These are phyloP conservation scores for Squalus acanthias DNA, from an alignment of 2,797 vertebrate genomes.

Conservation along the genomic window DNA sequence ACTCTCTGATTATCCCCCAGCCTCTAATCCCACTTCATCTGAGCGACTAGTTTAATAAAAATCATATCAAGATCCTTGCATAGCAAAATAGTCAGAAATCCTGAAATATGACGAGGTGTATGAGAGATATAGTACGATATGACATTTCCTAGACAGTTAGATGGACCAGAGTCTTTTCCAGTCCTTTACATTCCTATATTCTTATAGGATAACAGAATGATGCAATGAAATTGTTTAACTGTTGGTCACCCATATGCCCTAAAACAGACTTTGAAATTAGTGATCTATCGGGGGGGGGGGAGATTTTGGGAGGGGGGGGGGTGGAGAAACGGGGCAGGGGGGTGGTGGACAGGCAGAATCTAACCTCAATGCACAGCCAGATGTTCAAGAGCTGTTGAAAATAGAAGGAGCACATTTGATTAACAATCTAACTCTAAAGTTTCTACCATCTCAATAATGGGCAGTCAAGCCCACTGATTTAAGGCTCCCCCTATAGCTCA, in stretches of 20 bases:
- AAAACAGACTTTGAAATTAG: neutral
- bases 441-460: neutral
- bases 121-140: neutral
- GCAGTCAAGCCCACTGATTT: neutral
- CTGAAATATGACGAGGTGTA: neutral
- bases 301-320: no score
- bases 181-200: neutral
- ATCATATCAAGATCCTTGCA: neutral
- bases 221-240: neutral
- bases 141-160: neutral
- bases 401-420: neutral
- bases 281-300: neutral
- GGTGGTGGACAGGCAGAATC: neutral
- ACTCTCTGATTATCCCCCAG: neutral
- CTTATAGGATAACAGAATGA: neutral
- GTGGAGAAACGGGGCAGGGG: no score
- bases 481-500: neutral
- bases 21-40: neutral
- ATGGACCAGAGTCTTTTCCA: neutral
- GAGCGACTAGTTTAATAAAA: neutral
- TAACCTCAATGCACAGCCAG: neutral
- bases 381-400: neutral
- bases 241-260: neutral
- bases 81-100: neutral
- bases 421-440: no score